phyloP scores from a whole-genome alignment of 1,140 invertebrate genomes.

The Orussus abietinus region DNA sequence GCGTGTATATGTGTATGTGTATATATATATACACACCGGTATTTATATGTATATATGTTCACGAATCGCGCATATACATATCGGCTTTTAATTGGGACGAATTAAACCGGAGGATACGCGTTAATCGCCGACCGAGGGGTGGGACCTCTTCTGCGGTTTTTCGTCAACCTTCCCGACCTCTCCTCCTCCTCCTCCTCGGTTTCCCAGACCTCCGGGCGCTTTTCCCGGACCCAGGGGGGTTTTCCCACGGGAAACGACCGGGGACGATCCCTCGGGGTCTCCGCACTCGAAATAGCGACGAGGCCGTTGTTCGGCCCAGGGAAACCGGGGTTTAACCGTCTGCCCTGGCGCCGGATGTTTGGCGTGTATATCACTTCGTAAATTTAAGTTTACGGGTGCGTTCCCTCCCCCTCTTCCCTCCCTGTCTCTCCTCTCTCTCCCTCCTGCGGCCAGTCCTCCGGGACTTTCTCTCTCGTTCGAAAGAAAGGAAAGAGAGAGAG shows the following conservation, averaged over 20 bases:
- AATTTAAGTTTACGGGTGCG: constrained; percentile 49
- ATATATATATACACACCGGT: too few relatives aligned
- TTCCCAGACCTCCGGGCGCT: background rate
- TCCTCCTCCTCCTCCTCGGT: background rate
- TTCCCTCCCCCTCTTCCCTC: constrained; percentile 17
- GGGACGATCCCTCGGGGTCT: background rate
- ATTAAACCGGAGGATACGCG: constrained; percentile 25
- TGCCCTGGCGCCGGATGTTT: constrained; percentile 53
- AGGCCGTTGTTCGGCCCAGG: too few relatives aligned
- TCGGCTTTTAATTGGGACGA: constrained; percentile 29
- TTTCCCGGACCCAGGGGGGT: background rate
- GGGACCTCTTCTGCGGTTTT: background rate
- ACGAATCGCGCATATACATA: too few relatives aligned
- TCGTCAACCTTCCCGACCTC: background rate
- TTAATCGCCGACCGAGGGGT: constrained; percentile 19
- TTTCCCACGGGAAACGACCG: background rate
- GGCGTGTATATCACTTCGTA: constrained; percentile 50
- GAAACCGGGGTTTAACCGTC: constrained; percentile 49
- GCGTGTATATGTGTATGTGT: too few relatives aligned
- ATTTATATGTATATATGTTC: too few relatives aligned
- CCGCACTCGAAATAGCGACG: too few relatives aligned
- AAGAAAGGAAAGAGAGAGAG: too few relatives aligned
- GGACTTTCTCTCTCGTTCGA: background rate
- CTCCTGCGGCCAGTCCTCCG: background rate
- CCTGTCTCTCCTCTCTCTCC: background rate